A percentile compares a stretch with the other conserved stretches of the same genome.
phyloP scores from a whole-genome alignment of 1,140 invertebrate species.

The Ceratosolen solmsi region DNA sequence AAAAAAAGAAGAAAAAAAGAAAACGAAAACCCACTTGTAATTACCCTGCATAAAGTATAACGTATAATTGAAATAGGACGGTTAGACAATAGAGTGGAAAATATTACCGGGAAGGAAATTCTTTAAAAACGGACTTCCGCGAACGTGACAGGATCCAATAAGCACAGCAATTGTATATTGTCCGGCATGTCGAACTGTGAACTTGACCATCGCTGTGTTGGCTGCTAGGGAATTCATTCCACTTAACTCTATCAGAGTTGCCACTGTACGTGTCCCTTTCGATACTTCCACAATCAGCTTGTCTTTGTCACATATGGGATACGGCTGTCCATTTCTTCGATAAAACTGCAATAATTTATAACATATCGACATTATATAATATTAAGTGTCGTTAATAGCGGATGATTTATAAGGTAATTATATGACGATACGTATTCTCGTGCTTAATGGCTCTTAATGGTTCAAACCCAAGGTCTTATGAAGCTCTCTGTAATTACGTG shows the following conservation, averaged over 20 bases:
- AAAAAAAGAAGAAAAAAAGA: too few species aligned
- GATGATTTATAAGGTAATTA: too few species aligned
- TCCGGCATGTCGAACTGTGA: conserved; percentile 91
- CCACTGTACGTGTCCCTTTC: conserved; percentile 87
- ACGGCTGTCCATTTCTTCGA: conserved; percentile 92
- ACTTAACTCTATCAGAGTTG: conserved; percentile 88
- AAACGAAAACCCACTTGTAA: too few species aligned
- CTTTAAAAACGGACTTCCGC: conserved; percentile 80
- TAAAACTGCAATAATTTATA: conserved; percentile 81
- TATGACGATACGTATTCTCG: too few species aligned
- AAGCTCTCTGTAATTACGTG: too few species aligned
- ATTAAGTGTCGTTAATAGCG: too few species aligned
- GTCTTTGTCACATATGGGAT: conserved; percentile 93
- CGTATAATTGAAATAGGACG: too few species aligned
- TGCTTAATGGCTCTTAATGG: too few species aligned
- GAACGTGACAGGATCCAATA: conserved; percentile 81
- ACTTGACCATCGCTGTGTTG: conserved; percentile 90
- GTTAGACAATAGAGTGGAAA: neutral
- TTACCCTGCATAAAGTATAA: too few species aligned
- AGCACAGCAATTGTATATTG: conserved; percentile 90
- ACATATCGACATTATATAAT: too few species aligned
- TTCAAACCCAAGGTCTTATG: too few species aligned
- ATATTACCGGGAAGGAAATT: conserved; percentile 77
- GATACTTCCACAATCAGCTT: conserved; percentile 89
- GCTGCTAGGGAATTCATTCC: conserved; percentile 86